phyloP scores from a whole-genome alignment of 2,888 invertebrate species.

The Hypomecis punctinalis region DNA sequence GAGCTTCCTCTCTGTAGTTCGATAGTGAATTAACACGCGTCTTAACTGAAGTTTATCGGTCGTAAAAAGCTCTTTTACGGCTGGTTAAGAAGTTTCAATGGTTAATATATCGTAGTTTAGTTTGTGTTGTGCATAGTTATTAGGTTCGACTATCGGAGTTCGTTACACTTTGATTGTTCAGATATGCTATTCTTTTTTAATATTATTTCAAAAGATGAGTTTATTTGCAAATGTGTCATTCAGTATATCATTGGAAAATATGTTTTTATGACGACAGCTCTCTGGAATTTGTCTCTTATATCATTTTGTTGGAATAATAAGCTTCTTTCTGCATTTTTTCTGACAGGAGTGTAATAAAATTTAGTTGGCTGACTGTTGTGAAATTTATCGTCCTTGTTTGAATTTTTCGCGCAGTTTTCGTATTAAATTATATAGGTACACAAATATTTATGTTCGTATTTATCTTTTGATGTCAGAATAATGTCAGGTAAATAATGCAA shows the following conservation, averaged over 20 bases:
- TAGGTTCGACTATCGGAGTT: slow-evolving; percentile 45
- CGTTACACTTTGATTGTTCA: slow-evolving; percentile 33
- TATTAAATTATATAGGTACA: no score
- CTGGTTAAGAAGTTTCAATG: slow-evolving; percentile 64
- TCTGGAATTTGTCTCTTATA: slow-evolving; percentile 27
- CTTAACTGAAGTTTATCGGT: slow-evolving; percentile 47
- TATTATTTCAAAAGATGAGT: slow-evolving; percentile 6
- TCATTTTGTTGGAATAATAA: slow-evolving; percentile 6
- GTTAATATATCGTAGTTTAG: slow-evolving; percentile 65
- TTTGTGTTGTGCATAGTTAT: slow-evolving; percentile 68
- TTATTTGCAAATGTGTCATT: slow-evolving; percentile 35
- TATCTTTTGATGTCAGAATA: no score
- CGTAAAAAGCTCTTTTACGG: slow-evolving; percentile 53
- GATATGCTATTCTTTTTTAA: slow-evolving; percentile 28
- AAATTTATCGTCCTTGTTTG: no score
- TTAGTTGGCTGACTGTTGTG: no score
- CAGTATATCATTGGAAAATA: slow-evolving; percentile 36
- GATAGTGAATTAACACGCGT: slow-evolving; percentile 41
- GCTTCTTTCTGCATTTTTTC: slow-evolving; percentile 4
- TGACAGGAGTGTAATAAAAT: neutral
- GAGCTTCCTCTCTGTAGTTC: slow-evolving; percentile 56
- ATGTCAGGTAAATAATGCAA: no score
- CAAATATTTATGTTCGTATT: no score
- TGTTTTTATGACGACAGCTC: slow-evolving; percentile 33
- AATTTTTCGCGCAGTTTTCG: no score